Evolutionary conservation across 1,140 invertebrate genomes (phyloP).

Genomic region (Halesus radiatus): DNA sequence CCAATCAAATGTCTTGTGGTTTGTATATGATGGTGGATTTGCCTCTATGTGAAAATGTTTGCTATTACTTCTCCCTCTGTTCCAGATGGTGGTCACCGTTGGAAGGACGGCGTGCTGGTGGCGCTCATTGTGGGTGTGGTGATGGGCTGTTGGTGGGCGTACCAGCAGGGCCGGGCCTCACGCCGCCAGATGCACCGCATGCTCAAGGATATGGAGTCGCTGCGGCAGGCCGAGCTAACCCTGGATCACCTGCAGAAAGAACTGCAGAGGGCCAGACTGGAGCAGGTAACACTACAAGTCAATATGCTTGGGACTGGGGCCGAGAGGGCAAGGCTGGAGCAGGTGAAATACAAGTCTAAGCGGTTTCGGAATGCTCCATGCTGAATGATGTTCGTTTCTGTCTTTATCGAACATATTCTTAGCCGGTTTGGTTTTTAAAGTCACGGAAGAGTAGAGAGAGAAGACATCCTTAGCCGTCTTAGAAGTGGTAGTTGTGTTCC

Average conservation of each 20-base stretch:
- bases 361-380: no score
- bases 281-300: slow-evolving; percentile 61
- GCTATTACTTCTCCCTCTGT: slow-evolving; percentile 13
- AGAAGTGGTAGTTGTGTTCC: no score
- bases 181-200: slow-evolving; percentile 88
- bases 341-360: no score
- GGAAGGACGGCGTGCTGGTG: slow-evolving; percentile 91
- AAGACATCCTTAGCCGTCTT: no score
- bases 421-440: no score
- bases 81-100: slow-evolving; percentile 72
- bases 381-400: no score
- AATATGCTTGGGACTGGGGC: no score
- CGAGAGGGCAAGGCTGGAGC: no score
- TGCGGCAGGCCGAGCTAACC: slow-evolving; percentile 90
- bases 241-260: slow-evolving; percentile 87
- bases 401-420: no score
- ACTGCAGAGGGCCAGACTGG: slow-evolving; percentile 70
- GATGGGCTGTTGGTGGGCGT: slow-evolving; percentile 91
- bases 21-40: not conserved
- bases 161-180: slow-evolving; percentile 89
- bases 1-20: no score
- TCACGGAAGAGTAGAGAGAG: no score
- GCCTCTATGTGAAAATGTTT: not conserved
- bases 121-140: slow-evolving; percentile 85
- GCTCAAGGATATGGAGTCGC: slow-evolving; percentile 93